These are phyloP conservation scores for Xestoiulus laeticollis DNA, from an alignment of 2,888 invertebrate genomes.

Conservation along the genomic window DNA sequence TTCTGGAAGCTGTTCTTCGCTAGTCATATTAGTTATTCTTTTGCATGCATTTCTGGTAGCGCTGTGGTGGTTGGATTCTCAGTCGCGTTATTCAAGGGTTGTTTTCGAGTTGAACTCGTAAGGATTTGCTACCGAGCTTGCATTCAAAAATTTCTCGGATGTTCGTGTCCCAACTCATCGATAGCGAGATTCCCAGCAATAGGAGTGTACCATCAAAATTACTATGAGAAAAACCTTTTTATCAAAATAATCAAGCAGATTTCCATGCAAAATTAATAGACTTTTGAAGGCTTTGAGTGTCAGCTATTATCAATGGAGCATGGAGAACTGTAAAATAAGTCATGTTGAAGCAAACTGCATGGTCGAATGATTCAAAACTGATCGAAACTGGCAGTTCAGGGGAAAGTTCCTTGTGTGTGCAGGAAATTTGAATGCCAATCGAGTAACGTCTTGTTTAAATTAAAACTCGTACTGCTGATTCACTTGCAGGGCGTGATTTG, in stretches of 20 bases:
- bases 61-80: slow-evolving; percentile 36
- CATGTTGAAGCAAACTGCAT: too few species aligned
- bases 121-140: not conserved
- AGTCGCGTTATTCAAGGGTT: not conserved
- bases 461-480: slow-evolving; percentile 17
- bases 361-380: too few species aligned
- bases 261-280: too few species aligned
- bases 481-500: not conserved
- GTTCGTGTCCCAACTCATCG: too few species aligned
- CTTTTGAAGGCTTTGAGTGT: too few species aligned
- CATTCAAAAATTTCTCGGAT: not conserved
- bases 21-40: slow-evolving; percentile 8
- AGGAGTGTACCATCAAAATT: too few species aligned
- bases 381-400: not conserved
- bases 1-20: slow-evolving; percentile 29
- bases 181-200: too few species aligned
- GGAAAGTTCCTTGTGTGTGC: not conserved
- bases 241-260: too few species aligned
- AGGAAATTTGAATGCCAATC: not conserved
- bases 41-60: not conserved
- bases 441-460: not conserved
- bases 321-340: too few species aligned
- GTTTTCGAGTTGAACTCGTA: not conserved
- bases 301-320: too few species aligned
- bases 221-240: too few species aligned